Base-by-base conservation (phyloP, 1,140 invertebrate species). In the Neodiprion virginianus region DNA sequence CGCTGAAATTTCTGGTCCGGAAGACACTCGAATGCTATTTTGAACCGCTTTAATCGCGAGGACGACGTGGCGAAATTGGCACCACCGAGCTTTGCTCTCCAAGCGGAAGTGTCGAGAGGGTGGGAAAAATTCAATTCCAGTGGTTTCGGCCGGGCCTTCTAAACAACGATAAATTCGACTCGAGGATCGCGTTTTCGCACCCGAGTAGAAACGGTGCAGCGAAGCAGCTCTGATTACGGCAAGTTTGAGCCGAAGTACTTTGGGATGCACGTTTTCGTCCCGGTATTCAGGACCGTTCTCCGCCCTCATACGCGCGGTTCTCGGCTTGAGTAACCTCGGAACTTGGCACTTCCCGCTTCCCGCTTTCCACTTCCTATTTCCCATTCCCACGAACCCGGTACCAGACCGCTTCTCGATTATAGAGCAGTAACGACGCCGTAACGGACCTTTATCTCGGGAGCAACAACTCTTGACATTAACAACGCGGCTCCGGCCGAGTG, bases 391-490 rank as follows among this genome's bases (percentile, higher is more conserved):
- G 5, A 14, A 14, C 53, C n/a, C 53, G 8, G n/a, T 61, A 14
- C 11, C n/a, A 61, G 53, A 12, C 11, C 28, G 28, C 28, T 40
- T 40, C 28, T 40, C 28, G 28, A 40, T 40, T 40, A 40, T 40
- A 40, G 28, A 40, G 28, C 28, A 40, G 53, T 61, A 61, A 61
- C 53, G 53, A 61, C 53, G n/a, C 53, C 53, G 53, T 61, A 61
- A 61, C 53, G 53, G 53, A 61, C 53, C 53, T 61, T 61, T 61
- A 61, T 61, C 53, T 61, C 53, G 28, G 28, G 28, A 3, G 53
- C 53, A 61, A 61, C 53, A 61, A 61, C 53, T 61, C 53, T 17
- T 61, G 53, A 61, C 53, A 61, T 61, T 61, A 61, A 61, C 7
- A 61, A 61, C 53, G n/a, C 53, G 11, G 53, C 28, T 2, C 28